Conservation (phyloP, 2,797 vertebrate genomes). For the Tadarida brasiliensis region DNA sequence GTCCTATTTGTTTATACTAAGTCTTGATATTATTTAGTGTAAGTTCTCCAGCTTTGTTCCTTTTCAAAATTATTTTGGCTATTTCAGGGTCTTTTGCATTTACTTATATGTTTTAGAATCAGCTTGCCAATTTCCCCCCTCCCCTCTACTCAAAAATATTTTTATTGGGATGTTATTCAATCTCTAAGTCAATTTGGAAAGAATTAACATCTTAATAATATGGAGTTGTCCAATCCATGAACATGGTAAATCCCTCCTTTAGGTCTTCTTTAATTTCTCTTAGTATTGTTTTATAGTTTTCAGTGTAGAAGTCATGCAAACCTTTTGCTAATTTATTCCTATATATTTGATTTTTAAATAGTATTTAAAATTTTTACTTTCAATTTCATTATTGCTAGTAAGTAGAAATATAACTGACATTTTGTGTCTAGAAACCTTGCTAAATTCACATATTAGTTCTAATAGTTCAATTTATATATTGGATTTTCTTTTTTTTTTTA, state of each 20-base stretch:
- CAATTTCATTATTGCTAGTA: neutral
- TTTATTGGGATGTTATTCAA: neutral
- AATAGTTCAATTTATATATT: too few relatives aligned
- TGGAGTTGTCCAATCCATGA: neutral
- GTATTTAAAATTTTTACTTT: neutral
- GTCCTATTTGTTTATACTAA: neutral
- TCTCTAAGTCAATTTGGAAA: neutral
- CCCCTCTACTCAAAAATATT: neutral
- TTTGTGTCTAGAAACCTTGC: conserved; percentile 10
- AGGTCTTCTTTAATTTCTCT: neutral
- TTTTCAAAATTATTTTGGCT: neutral
- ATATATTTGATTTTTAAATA: conserved; percentile 4
- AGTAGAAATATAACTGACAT: neutral
- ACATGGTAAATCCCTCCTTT: neutral
- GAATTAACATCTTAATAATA: neutral
- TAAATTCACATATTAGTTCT: too few relatives aligned
- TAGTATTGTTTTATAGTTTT: neutral
- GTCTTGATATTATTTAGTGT: neutral
- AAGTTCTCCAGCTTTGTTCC: neutral
- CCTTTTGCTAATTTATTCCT: conserved; percentile 7
- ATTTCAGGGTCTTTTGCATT: neutral
- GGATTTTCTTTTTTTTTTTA: neutral
- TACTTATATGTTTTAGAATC: neutral
- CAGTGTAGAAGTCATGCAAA: neutral
- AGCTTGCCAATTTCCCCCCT: neutral